A percentile compares a stretch with the other conserved stretches of the same genome.
These are phyloP conservation scores for Blastobasis adustella DNA, from an alignment of 2,888 invertebrate species.

Conservation along the genomic window DNA sequence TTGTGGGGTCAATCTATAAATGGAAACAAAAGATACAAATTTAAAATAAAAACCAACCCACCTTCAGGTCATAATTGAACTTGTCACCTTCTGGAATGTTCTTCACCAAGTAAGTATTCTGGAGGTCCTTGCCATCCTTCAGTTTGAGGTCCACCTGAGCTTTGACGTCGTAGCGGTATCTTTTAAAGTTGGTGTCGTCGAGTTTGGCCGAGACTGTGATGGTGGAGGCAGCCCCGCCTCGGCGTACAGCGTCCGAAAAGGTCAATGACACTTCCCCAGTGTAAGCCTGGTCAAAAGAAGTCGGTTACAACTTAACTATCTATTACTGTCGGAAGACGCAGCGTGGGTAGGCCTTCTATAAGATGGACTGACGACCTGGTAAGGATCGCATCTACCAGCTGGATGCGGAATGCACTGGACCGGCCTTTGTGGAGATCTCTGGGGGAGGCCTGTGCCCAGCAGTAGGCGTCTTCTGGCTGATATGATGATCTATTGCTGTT, in stretches of 20 bases:
- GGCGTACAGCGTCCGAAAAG: constrained; percentile 48
- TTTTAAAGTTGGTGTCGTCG: constrained; percentile 40
- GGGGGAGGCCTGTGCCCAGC: too few relatives aligned
- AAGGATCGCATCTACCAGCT: too few relatives aligned
- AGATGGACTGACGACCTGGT: too few relatives aligned
- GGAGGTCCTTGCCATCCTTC: constrained; percentile 46
- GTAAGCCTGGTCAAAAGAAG: neutral
- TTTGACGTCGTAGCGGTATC: constrained; percentile 40
- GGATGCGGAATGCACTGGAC: too few relatives aligned
- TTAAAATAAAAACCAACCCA: constrained; percentile 12
- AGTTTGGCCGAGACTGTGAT: constrained; percentile 50
- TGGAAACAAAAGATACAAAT: neutral
- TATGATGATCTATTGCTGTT: too few relatives aligned
- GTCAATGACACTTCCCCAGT: neutral
- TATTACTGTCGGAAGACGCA: too few relatives aligned
- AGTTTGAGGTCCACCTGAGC: constrained; percentile 46
- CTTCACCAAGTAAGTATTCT: constrained; percentile 41
- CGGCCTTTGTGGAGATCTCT: too few relatives aligned
- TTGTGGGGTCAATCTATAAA: neutral
- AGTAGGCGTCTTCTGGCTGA: too few relatives aligned
- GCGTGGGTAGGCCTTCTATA: too few relatives aligned
- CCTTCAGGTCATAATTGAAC: constrained; percentile 49
- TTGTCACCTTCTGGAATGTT: constrained; percentile 39
- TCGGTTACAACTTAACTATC: too few relatives aligned
- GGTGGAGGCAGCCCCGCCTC: constrained; percentile 46